Evolutionary conservation across 1,140 invertebrate genomes (phyloP), one percentile per base, ranked within the genome.

Genomic region (Triops longicaudatus): DNA sequence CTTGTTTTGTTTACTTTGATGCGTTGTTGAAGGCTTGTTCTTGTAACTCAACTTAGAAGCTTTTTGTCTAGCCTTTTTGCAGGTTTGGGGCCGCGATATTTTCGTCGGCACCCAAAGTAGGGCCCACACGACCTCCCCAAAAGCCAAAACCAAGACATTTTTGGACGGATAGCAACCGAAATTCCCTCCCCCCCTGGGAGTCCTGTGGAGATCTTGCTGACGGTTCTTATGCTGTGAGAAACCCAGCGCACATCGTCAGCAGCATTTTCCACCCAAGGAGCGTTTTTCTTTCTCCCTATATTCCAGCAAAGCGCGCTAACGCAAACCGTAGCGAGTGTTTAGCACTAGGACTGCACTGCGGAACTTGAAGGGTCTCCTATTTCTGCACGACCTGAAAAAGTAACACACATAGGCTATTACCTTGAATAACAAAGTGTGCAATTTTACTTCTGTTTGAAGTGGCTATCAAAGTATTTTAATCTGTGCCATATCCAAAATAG

Each of bases 161-260:
- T 63, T 17, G 50, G 50, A 63, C 50, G 50, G n/a, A 63, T 63
- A 63, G 50, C 50, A 63, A 63, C 50, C 50, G 50, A 63, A 63
- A 63, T 63, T 17, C 50, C n/a, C 50, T 17, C 50, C n/a, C 50
- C 50, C 50, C 22, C 50, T 63, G 50, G 50, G 50, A 63, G 50
- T 63, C 50, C 50, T 22, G 50, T 63, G n/a, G 50, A 63, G 50
- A 63, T 17, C 50, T 63, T 22, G 50, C 50, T 63, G 50, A 63
- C 50, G 50, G 50, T 63, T 63, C 50, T 63, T 63, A 63, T 63
- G 50, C 50, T 63, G 50, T 63, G 50, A n/a, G 50, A 63, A 63
- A 22, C 50, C 50, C 7, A 63, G 17, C 14, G 50, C 50, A 63
- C 50, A 63, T 22, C 50, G 50, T 22, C 14, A 22, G 50, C 50